Evolutionary conservation across 1,140 invertebrate genomes (phyloP), one percentile per base, ranked within the genome.

Genomic region (Cyclina sinensis): DNA sequence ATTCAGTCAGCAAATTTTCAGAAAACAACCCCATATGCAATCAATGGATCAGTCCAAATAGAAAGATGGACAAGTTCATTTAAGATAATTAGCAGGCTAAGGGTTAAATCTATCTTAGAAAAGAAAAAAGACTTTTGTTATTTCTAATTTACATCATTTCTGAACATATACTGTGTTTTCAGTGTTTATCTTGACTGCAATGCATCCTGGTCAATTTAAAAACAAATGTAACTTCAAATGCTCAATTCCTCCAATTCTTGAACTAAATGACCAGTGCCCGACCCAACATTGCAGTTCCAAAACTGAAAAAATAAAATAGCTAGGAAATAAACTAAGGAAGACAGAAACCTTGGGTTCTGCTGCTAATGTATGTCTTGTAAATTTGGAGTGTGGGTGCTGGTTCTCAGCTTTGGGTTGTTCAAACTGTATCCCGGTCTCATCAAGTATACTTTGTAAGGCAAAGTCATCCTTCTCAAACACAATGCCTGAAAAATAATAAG

Each of bases 381-480:
- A 54, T 51, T 78, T 78, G n/a, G 46, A 21, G 1, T 7, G 2
- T n/a, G 30, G 0, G 9, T 3, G 30, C 62, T 32, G 62, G 65
- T 46, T 70, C 48, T 9, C 65, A 78, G 48, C 4, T 43, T 37
- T 9, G 18, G 70, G 51, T 37, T 46, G 35, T 24, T 16, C 18
- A 65, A 62, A 81, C 48, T 80, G 76, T 70, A 88, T 88, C 21
- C 86, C 86, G 18, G 86, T 88, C 14, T 88, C 86, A 80, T 88
- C 65, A 2, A 88, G 46, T 4, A 88, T 88, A 73, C 86, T 88
- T n/a, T 70, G 46, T 11, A 88, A 43, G 30, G 86, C 86, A 24
- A 39, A 46, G 54, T 80, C 62, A 54, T 88, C 86, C 48, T 35
- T 80, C 76, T 88, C 86, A 88, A 88, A 88, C 37, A 32, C 24